Evolutionary conservation across 2,797 vertebrate species (phyloP), one percentile per base, ranked within the genome.

Genomic region (Valencia hispanica): DNA sequence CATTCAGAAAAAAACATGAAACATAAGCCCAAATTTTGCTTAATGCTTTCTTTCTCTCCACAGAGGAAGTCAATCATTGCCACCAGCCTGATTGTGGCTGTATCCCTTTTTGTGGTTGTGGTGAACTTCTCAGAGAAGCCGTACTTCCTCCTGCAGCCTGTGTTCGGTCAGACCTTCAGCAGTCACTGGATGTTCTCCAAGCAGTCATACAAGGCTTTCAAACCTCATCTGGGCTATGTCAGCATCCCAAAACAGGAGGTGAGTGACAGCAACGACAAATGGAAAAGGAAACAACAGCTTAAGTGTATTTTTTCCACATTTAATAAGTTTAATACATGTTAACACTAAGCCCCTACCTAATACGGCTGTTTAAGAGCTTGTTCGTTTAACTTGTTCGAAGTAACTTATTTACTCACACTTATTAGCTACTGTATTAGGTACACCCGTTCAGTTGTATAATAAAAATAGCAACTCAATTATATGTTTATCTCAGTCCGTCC

Each of bases 171-270:
- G 88, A 92, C 94, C 20, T 94, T 95, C 85, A 89, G 94, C 83
- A 95, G 94, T 66, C 96, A 94, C 94, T 95, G 95, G 86, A 96
- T 96, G 2, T 96, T 96, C 92, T 95, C 96, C 82, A 95, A 96
- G 41, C 94, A 91, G 47, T 93, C 93, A 18, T 95, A 95, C 87
- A 96, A 94, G 85, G 93, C 94, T 87, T 93, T 94, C 89, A 97
- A 95, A 79, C 96, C 95, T 79, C 98, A 98, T 89, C 93, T 88
- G 27, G 97, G 98, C 77, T 99, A 99, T 68, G 86, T 97, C 79
- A 98, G 97, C 79, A 94, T 99, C 79, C 97, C 96, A 86, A 96
- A 96, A 4, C 96, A 96, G 88, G 96, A 99, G 97, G 98, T 99
- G 95, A 97, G 96, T 12, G 72, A 30, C 78, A 45, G 5, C 32